Percentiles rank a stretch among this genome's conserved stretches.
phyloP scores from a whole-genome alignment of 2,888 invertebrate genomes.

The Caenorhabditis sp. region DNA sequence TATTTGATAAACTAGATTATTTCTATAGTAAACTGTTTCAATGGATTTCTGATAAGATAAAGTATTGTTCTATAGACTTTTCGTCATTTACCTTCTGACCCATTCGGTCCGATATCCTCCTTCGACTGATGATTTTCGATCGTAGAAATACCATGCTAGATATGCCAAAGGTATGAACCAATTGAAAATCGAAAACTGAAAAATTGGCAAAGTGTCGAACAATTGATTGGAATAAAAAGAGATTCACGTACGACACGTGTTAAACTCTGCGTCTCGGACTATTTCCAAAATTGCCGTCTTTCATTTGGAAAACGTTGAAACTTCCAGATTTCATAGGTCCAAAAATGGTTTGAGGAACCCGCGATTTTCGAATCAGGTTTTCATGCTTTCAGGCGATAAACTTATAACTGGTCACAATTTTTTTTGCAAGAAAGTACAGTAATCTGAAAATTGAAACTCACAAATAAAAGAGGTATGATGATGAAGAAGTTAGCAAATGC shows the following conservation, averaged over 20 bases:
- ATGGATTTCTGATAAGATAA: background rate
- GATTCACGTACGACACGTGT: too few relatives aligned
- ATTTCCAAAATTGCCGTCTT: too few relatives aligned
- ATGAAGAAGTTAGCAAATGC: slow-evolving; percentile 30
- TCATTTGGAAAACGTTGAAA: too few relatives aligned
- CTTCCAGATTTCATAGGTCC: background rate
- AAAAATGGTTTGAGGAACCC: too few relatives aligned
- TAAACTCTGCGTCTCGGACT: too few relatives aligned
- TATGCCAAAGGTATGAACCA: slow-evolving; percentile 24
- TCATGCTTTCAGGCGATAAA: too few relatives aligned
- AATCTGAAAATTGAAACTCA: slow-evolving; percentile 9
- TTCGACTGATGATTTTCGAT: slow-evolving; percentile 76
- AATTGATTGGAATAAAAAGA: too few relatives aligned
- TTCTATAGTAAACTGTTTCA: too few relatives aligned
- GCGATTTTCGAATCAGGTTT: too few relatives aligned
- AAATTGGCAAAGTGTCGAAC: background rate
- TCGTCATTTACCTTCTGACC: slow-evolving; percentile 9
- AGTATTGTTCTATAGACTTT: background rate
- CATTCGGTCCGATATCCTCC: slow-evolving; percentile 48
- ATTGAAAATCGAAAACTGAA: slow-evolving; percentile 67
- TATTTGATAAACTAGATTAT: too few relatives aligned
- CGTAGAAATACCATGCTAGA: slow-evolving; percentile 77
- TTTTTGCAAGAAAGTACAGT: background rate
- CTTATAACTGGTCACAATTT: too few relatives aligned
- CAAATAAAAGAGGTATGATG: slow-evolving; percentile 27